Conservation (phyloP, 2,888 invertebrate species). For the Pyrrhia umbra region DNA sequence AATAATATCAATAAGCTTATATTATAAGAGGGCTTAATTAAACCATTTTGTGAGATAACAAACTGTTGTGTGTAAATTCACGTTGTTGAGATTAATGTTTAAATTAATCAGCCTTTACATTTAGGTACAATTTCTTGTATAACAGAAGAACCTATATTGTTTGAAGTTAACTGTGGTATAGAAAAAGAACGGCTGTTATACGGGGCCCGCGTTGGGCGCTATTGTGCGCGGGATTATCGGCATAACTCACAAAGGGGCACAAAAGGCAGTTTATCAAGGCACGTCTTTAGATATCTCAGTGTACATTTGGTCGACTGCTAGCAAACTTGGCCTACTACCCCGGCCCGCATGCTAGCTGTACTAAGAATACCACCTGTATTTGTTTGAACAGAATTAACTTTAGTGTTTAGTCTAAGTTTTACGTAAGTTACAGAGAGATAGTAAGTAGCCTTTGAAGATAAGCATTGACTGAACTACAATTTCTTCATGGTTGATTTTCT, state of each 20-base stretch:
- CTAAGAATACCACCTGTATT: constrained; percentile 45
- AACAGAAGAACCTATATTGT: constrained; percentile 34
- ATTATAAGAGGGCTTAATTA: constrained; percentile 33
- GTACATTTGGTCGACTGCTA: constrained; percentile 70
- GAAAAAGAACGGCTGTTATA: constrained; percentile 72
- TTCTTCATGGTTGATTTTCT: constrained; percentile 4
- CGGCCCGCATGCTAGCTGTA: constrained; percentile 60
- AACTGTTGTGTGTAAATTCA: constrained; percentile 6
- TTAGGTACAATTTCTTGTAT: constrained; percentile 20
- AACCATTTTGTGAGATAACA: constrained; percentile 16
- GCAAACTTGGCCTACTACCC: constrained; percentile 69
- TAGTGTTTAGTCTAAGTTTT: constrained; percentile 39
- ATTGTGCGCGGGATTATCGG: constrained; percentile 80
- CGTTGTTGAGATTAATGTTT: neutral
- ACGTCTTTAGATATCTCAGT: constrained; percentile 78
- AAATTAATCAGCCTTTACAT: constrained; percentile 15
- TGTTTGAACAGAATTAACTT: constrained; percentile 55
- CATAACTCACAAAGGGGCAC: constrained; percentile 78
- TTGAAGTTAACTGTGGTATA: constrained; percentile 70
- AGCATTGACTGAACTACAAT: constrained; percentile 40
- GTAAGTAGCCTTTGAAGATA: constrained; percentile 49
- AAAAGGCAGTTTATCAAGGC: constrained; percentile 84
- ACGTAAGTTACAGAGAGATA: constrained; percentile 45
- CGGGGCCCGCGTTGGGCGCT: constrained; percentile 63
- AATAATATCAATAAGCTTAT: constrained; percentile 51